Conservation (phyloP, 2,113 vertebrate species). For the Gavialis gangeticus region DNA sequence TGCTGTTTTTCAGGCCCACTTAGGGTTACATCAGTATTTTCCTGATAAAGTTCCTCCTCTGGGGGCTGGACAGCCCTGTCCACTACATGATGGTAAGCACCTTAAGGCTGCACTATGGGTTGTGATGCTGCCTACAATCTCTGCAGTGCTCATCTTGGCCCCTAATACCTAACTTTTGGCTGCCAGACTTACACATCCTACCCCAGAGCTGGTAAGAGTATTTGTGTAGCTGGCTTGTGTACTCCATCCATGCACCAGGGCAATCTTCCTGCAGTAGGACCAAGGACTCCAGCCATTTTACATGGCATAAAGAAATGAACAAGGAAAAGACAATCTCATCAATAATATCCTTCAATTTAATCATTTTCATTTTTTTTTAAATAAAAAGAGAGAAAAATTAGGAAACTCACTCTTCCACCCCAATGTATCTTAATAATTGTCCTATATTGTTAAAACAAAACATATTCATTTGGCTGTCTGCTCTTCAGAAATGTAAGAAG, state of each 20-base stretch:
- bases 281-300: background rate
- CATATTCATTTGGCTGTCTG: conserved; percentile 26
- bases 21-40: background rate
- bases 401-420: background rate
- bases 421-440: conserved; percentile 5
- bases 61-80: background rate
- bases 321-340: background rate
- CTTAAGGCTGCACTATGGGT: background rate
- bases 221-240: background rate
- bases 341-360: background rate
- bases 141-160: background rate
- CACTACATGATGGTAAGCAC: background rate
- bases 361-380: conserved; percentile 37
- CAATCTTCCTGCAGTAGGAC: background rate
- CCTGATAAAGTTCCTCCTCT: background rate
- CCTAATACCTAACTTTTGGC: background rate
- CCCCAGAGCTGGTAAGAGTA: background rate
- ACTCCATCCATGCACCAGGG: background rate
- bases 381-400: conserved; percentile 9
- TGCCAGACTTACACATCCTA: background rate
- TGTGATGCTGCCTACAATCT: background rate
- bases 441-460: background rate
- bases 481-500: background rate
- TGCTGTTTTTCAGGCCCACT: background rate
- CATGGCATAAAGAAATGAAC: background rate